Evolutionary conservation across 2,113 vertebrate genomes (phyloP), one percentile per base, ranked within the genome.

Genomic region (Bujurquina vittata): DNA sequence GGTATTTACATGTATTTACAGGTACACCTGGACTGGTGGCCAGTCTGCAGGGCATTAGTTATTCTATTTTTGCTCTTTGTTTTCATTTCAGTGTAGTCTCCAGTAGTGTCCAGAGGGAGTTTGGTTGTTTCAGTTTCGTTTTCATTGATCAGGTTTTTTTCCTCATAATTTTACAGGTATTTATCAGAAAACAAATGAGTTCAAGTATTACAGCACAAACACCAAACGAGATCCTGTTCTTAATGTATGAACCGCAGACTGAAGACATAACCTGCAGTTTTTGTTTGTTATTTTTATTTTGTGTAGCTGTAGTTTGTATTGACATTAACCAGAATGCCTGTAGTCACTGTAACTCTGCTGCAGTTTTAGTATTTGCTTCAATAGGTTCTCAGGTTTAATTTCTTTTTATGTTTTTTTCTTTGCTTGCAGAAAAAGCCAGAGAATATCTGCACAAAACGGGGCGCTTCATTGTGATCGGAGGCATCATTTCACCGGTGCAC

Each of bases 401-500:
- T 56, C 1, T 86, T 72, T 83, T 40, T 90, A 83, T 81, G 7
- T 80, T 2, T 86, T 3, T 84, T n/a, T 75, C 55, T 87, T 63
- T 52, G 5, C 49, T 56, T 90, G 18, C 94, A 99, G 98, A 99
- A 90, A 95, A 98, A 96, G 98, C 98, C 89, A 92, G 97, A 89
- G 98, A 99, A 79, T 97, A 96, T 84, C 96, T 99, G 88, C 97
- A 99, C 92, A 97, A 98, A 94, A 98, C 96, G 0, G 98, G 98
- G 46, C 96, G 97, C 22, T 99, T 97, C 94, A 99, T 99, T 0
- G 98, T 99, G 94, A 99, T 99, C 1, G 98, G 98, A 0, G 98
- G 98, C 35, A 99, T 99, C 59, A 97, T 99, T 93, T 99, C 98
- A 0, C 98, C 98, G 0, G 98, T 99, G 74, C 98, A 99, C 5